Evolutionary conservation across 2,888 invertebrate species (phyloP), one percentile per base, ranked within the genome.

Genomic region (Pocota personata): DNA sequence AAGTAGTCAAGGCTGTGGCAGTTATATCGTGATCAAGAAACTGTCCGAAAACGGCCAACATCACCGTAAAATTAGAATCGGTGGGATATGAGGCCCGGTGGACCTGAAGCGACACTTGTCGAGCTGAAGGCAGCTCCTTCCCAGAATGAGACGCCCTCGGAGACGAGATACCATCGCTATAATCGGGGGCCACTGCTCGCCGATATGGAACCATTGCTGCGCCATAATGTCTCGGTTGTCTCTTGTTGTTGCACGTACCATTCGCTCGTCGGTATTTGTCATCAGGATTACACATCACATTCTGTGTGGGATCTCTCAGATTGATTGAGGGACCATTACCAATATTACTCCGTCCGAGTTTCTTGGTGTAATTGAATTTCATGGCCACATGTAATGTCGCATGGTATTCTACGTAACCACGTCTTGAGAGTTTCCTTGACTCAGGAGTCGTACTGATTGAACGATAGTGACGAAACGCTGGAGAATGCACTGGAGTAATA

Each of bases 11-110:
- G 0, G 97, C 97, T 0, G 97, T 97, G 5, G 97, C 96, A 0
- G 97, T 97, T 72, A 97, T 95, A 88, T 97, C 97, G 88, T 97
- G 97, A 91, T 97, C 97, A 12, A 97, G 90, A 92, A 98, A 97
- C 93, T 97, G 97, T 0, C 97, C 97, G 94, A 97, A 97, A 3
- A 97, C 96, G 0, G 97, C 97, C 82, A 97, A 91, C 96, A 97
- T 96, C 0, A 97, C 96, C 0, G 97, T 95, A 90, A 97, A 96
- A 87, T 95, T 93, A 0, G 95, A 94, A 91, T 97, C 97, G 58
- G 95, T 95, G 40, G 94, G 94, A 89, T 96, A 95, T 87, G 95
- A 94, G 0, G 96, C 95, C 0, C 96, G 93, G 91, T 97, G 97
- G 0, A 97, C 95, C 19, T 94, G 94, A 16, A 95, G 91, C 88